Conservation (phyloP, 2,797 vertebrate species). For the Melanogrammus aeglefinus region DNA sequence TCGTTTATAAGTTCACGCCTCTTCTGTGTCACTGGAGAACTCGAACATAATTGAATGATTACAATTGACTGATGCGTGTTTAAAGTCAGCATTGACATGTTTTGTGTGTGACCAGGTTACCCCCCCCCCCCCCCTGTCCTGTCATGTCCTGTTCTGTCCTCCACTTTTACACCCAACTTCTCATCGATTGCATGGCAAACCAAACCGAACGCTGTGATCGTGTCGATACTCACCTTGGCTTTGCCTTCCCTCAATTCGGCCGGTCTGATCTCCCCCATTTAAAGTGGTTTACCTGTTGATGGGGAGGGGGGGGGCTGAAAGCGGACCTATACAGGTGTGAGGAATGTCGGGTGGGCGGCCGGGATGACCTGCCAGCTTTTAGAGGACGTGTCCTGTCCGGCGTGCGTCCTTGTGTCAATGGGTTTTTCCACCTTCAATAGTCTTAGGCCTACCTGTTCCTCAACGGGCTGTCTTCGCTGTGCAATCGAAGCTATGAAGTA, state of each 20-base stretch:
- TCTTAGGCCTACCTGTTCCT: neutral
- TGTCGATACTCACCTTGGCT: neutral
- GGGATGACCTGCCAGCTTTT: conserved; percentile 33
- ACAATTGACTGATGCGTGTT: too few species aligned
- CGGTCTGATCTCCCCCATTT: neutral
- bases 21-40: too few species aligned
- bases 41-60: too few species aligned
- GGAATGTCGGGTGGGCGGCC: conserved; percentile 10
- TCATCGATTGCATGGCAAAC: neutral
- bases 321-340: neutral
- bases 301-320: too few species aligned
- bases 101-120: too few species aligned
- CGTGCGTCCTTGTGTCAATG: conserved; percentile 45
- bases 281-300: neutral
- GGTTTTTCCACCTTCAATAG: conserved; percentile 3
- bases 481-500: neutral
- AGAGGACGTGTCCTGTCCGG: conserved; percentile 54
- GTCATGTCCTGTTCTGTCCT: too few species aligned
- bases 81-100: too few species aligned
- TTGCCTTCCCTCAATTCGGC: neutral
- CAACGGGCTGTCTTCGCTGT: neutral
- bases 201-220: neutral
- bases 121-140: too few species aligned
- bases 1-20: too few species aligned
- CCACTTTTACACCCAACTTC: neutral